Evolutionary conservation across 2,888 invertebrate species (phyloP).

Genomic region (Laothoe populi): DNA sequence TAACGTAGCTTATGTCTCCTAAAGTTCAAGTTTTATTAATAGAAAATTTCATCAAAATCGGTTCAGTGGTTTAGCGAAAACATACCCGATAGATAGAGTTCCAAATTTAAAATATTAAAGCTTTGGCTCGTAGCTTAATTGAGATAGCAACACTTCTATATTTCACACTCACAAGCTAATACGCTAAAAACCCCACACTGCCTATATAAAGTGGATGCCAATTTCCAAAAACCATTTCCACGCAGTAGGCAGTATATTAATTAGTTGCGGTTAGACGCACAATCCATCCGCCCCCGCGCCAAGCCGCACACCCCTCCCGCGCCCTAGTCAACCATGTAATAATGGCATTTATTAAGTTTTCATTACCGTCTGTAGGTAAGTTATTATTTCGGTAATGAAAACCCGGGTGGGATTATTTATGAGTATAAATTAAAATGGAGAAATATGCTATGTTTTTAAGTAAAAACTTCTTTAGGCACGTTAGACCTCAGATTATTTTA

Average conservation of each 20-base stretch:
- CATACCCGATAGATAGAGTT: too few species aligned
- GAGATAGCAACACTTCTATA: neutral
- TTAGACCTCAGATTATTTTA: too few species aligned
- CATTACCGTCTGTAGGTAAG: constrained; percentile 31
- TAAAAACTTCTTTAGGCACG: neutral
- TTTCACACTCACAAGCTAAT: neutral
- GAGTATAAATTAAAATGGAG: neutral
- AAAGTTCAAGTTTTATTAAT: too few species aligned
- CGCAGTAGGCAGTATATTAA: constrained; percentile 40
- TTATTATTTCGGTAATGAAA: constrained; percentile 20
- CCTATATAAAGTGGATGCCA: constrained; percentile 23
- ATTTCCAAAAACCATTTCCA: constrained; percentile 31
- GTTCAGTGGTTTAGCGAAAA: too few species aligned
- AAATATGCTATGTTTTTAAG: too few species aligned
- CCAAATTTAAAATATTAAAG: too few species aligned
- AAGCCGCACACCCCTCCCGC: neutral
- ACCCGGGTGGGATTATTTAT: constrained; percentile 1
- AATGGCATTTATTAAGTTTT: constrained; percentile 47
- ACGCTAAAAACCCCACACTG: constrained; percentile 22
- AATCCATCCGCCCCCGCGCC: constrained; percentile 16
- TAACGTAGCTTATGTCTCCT: too few species aligned
- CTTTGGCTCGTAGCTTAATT: too few species aligned
- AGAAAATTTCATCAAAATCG: too few species aligned
- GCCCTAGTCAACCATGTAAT: constrained; percentile 31
- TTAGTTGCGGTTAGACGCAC: constrained; percentile 39